These are phyloP conservation scores for Xestia sexstrigata DNA, from an alignment of 2,888 invertebrate species.

Conservation along the genomic window DNA sequence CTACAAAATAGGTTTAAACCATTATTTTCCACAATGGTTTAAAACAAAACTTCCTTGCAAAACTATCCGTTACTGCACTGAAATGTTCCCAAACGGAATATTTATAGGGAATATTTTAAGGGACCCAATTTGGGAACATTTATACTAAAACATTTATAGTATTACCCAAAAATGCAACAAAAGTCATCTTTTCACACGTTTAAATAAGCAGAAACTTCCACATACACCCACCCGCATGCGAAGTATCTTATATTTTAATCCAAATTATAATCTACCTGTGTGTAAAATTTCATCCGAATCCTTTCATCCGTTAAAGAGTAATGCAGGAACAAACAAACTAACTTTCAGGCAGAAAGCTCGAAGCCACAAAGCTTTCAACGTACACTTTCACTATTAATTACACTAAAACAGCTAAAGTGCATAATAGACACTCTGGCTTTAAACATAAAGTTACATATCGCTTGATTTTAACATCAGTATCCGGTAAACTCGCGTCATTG, in stretches of 20 bases:
- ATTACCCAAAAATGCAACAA: neutral
- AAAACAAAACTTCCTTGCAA: constrained; percentile 5
- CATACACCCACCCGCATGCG: rapidly evolving
- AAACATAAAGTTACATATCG: constrained; percentile 20
- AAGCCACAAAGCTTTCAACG: constrained; percentile 9
- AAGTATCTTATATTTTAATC: neutral
- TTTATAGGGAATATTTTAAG: neutral
- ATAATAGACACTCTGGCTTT: constrained; percentile 10
- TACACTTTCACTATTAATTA: constrained; percentile 17
- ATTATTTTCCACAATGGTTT: neutral
- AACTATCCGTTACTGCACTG: neutral
- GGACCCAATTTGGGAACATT: no score
- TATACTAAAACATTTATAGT: neutral
- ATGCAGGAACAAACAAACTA: constrained; percentile 8
- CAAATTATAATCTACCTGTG: neutral
- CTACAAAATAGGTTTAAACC: neutral
- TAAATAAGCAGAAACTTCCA: neutral
- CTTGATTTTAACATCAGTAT: constrained; percentile 32
- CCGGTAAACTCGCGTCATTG: constrained; percentile 43
- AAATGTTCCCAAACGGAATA: neutral
- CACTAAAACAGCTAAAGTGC: constrained; percentile 22
- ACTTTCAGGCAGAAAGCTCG: neutral
- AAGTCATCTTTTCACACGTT: neutral
- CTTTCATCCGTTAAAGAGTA: neutral
- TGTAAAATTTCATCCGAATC: neutral